Percentiles rank a stretch among this genome's conserved stretches.
Evolutionary conservation across 2,797 vertebrate species (phyloP).

Genomic region (Onychomys torridus): DNA sequence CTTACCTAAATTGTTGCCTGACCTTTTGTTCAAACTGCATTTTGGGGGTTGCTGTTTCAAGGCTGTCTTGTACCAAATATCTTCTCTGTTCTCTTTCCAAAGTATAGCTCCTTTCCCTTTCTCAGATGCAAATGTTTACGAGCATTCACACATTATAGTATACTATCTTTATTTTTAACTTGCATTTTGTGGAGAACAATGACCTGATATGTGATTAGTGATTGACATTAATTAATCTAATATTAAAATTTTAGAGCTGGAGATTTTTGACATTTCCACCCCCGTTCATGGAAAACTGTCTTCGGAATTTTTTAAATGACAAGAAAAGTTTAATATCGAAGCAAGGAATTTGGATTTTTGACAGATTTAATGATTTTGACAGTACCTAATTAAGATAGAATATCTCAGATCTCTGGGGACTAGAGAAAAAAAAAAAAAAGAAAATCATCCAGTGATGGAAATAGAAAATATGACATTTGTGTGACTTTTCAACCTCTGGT

Average conservation of each 20-base stretch:
- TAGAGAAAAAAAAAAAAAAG: background rate
- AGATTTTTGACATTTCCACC: constrained; percentile 64
- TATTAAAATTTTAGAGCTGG: constrained; percentile 51
- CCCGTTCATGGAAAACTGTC: background rate
- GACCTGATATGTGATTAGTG: constrained; percentile 28
- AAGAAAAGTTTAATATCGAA: constrained; percentile 69
- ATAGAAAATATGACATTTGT: constrained; percentile 60
- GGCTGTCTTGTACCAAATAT: background rate
- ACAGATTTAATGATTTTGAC: constrained; percentile 66
- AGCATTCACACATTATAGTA: background rate
- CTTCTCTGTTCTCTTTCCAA: background rate
- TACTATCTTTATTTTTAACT: constrained; percentile 37
- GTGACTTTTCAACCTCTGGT: constrained; percentile 36
- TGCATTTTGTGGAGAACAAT: constrained; percentile 5
- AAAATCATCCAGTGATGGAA: background rate
- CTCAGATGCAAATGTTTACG: constrained; percentile 28
- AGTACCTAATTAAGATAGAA: constrained; percentile 58
- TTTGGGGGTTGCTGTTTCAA: background rate
- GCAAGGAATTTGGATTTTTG: constrained; percentile 64
- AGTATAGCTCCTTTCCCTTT: background rate
- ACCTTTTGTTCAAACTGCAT: background rate
- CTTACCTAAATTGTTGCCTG: constrained; percentile 40
- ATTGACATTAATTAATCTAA: constrained; percentile 55
- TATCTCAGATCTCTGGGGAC: constrained; percentile 45
- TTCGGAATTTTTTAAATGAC: constrained; percentile 70